Evolutionary conservation across 2,888 invertebrate genomes (phyloP).

Genomic region (Agapostemon virescens): DNA sequence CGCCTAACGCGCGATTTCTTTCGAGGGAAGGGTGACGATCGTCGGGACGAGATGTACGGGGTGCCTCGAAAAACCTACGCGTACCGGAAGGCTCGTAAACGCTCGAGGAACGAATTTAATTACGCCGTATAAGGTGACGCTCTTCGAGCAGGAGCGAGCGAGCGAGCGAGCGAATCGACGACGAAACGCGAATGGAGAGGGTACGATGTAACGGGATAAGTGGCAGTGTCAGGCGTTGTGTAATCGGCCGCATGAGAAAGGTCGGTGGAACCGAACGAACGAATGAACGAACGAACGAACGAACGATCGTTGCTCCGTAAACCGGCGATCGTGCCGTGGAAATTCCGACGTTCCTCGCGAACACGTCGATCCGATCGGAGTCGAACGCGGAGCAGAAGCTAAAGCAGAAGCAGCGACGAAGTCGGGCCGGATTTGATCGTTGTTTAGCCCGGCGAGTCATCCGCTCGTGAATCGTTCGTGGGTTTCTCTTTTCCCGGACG

Average conservation of each 20-base stretch:
- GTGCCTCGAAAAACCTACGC: neutral
- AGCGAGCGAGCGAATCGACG: conserved; percentile 18
- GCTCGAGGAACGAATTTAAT: conserved; percentile 46
- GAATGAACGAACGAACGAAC: too few species aligned
- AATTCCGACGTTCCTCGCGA: conserved; percentile 49
- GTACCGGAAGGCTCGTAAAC: conserved; percentile 11
- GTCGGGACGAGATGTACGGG: conserved; percentile 5
- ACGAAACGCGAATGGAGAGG: conserved; percentile 50
- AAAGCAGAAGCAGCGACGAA: neutral
- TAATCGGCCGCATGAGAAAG: conserved; percentile 56
- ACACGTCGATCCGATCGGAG: neutral
- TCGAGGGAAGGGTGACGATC: neutral
- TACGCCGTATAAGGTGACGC: conserved; percentile 52
- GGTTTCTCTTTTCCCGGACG: conserved; percentile 9
- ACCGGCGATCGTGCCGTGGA: conserved; percentile 40
- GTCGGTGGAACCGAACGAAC: conserved; percentile 43
- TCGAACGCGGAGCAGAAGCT: neutral
- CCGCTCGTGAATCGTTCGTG: conserved; percentile 2
- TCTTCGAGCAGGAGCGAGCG: conserved; percentile 25
- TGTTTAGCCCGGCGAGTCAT: neutral
- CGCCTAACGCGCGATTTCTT: conserved; percentile 1
- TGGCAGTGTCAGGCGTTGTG: conserved; percentile 57
- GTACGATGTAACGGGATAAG: conserved; percentile 56
- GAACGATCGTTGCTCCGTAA: conserved; percentile 52
- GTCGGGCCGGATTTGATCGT: conserved; percentile 27